phyloP scores from a whole-genome alignment of 2,113 vertebrate genomes.

The Gasterosteus aculeatus region DNA sequence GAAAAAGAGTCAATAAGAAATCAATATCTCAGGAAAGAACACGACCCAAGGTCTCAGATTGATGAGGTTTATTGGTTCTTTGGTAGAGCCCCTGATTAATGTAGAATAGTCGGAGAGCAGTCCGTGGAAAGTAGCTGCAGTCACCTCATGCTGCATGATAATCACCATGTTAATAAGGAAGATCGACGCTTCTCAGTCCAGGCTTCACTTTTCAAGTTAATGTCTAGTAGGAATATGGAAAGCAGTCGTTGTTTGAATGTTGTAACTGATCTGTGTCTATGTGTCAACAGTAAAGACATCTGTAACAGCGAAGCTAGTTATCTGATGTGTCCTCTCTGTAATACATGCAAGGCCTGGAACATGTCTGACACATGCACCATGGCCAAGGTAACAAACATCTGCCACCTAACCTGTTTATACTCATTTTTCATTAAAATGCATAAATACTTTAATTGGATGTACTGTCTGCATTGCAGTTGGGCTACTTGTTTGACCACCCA shows the following conservation, averaged over 20 bases:
- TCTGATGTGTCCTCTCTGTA: conserved; percentile 84
- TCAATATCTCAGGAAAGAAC: conserved; percentile 7
- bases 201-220: conserved; percentile 19
- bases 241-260: neutral
- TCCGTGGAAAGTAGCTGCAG: conserved; percentile 18
- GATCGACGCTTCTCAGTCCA: neutral
- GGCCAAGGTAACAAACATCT: conserved; percentile 78
- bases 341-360: conserved; percentile 82
- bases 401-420: neutral
- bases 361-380: conserved; percentile 86
- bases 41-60: conserved; percentile 1
- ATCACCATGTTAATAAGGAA: conserved; percentile 1
- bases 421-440: neutral
- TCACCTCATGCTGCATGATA: conserved; percentile 22
- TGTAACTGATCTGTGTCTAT: conserved; percentile 24
- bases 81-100: conserved; percentile 54
- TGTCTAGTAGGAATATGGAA: conserved; percentile 6
- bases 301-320: conserved; percentile 76
- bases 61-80: conserved; percentile 22
- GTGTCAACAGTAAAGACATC: conserved; percentile 80
- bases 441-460: neutral
- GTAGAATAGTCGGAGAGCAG: conserved; percentile 25
- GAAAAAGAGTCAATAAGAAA: conserved; percentile 1
- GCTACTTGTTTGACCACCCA: conserved; percentile 84
- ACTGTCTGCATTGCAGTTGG: conserved; percentile 68